Evolutionary conservation across 2,113 vertebrate species (phyloP), one percentile per base, ranked within the genome.

Genomic region (Geococcyx californianus): DNA sequence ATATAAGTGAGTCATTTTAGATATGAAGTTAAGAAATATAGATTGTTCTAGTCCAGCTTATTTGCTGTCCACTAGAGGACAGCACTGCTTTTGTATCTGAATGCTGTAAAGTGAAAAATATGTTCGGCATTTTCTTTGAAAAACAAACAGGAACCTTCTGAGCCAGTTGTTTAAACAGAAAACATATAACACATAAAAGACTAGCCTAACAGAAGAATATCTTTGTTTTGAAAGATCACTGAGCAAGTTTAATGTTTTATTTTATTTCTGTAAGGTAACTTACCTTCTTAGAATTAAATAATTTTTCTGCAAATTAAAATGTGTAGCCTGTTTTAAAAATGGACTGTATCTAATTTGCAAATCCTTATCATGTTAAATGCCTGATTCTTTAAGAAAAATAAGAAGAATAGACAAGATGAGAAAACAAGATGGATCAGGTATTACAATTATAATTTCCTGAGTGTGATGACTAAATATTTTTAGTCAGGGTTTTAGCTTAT

Each of bases 71-170:
- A 99, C 98, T 98, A 99, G 99, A 98, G 99, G 97, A 97, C 99
- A 99, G 98, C 99, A 99, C 99, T 98, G 98, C 98, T 99, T 99
- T 97, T 99, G 96, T 96, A 97, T 97, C 97, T 64, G 93, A 93
- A 64, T 75, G 78, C 91, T 94, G 68, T 91, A 68, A 92, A 93
- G 76, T 84, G 26, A 89, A 78, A 94, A 87, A 91, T 95, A 87
- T 7, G 64, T 79, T 91, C 87, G 86, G 94, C 80, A 5, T 89
- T 97, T 94, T 97, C 84, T 93, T 81, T 95, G 93, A 89, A 95
- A 97, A 98, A 92, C 95, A 97, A 97, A 92, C 78, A 84, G n/a
- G 26, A 83, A 68, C 67, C 68, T 94, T 84, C 89, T 94, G 44
- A 84, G 73, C 67, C 73, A 70, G 89, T 95, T 96, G 67, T 92